Percentiles rank a stretch among this genome's conserved stretches.
Evolutionary conservation across 2,797 vertebrate species (phyloP).

Genomic region (Tinamus major): DNA sequence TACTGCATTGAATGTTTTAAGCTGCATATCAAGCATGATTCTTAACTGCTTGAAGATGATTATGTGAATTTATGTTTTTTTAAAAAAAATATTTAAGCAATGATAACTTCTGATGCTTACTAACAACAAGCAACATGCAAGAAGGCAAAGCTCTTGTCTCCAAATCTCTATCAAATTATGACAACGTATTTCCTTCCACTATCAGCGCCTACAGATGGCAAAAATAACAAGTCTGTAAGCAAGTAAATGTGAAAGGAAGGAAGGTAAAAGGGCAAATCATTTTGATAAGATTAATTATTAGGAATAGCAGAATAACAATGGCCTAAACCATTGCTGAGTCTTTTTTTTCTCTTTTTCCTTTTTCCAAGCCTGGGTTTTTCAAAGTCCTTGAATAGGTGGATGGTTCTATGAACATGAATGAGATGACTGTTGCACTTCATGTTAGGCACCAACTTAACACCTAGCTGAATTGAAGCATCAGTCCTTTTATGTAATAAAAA

Average conservation of each 20-base stretch:
- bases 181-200: not conserved
- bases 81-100: not conserved
- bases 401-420: not conserved
- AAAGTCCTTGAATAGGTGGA: not conserved
- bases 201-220: not conserved
- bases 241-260: not conserved
- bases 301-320: not conserved
- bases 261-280: not conserved
- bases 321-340: not conserved
- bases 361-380: not conserved
- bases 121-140: not conserved
- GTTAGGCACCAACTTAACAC: not conserved
- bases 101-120: not conserved
- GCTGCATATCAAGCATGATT: not conserved
- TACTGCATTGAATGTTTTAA: not conserved
- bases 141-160: not conserved
- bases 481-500: not conserved
- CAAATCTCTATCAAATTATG: not conserved
- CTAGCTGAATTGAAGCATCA: not conserved
- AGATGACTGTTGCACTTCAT: not conserved
- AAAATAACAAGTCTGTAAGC: not conserved
- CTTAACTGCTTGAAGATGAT: not conserved
- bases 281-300: not conserved
- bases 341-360: not conserved
- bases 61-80: not conserved